Percentiles rank a stretch among this genome's conserved stretches.
Evolutionary conservation across 2,888 invertebrate genomes (phyloP).

Genomic region (Melipona beecheii): DNA sequence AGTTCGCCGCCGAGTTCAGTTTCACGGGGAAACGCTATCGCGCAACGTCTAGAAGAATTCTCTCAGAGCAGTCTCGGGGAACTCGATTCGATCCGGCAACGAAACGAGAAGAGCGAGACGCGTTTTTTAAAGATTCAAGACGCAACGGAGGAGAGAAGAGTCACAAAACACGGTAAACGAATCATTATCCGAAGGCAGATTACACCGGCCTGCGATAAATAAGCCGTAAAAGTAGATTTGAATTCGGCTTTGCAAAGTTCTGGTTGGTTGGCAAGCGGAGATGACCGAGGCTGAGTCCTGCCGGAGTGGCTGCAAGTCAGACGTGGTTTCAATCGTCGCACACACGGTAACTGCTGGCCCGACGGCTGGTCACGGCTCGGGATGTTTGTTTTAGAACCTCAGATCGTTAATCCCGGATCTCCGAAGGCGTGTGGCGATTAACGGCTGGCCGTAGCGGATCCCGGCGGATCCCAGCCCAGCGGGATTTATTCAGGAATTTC

Average conservation of each 20-base stretch:
- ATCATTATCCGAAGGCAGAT: conserved; percentile 7
- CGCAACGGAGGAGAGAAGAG: too few relatives aligned
- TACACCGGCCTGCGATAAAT: conserved; percentile 3
- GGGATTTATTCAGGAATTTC: conserved; percentile 53
- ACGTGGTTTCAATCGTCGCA: conserved; percentile 36
- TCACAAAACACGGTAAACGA: background rate
- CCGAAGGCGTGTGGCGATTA: conserved; percentile 59
- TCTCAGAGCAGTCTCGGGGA: background rate
- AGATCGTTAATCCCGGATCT: conserved; percentile 62
- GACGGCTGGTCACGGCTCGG: conserved; percentile 13
- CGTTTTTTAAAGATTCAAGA: background rate
- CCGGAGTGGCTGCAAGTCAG: conserved; percentile 26
- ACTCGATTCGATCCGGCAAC: background rate
- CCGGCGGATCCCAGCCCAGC: conserved; percentile 32
- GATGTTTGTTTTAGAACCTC: conserved; percentile 64
- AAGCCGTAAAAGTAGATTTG: background rate
- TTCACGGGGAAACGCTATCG: background rate
- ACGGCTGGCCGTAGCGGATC: conserved; percentile 48
- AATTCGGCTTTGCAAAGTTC: background rate
- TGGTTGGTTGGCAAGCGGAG: background rate
- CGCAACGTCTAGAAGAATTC: background rate
- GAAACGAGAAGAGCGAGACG: too few relatives aligned
- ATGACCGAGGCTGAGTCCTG: background rate
- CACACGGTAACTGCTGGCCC: conserved; percentile 29
- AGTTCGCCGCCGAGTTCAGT: background rate